A percentile compares a stretch with the other conserved stretches of the same genome.
These are phyloP conservation scores for Tetropium fuscum DNA, from an alignment of 2,888 invertebrate genomes.

Conservation along the genomic window DNA sequence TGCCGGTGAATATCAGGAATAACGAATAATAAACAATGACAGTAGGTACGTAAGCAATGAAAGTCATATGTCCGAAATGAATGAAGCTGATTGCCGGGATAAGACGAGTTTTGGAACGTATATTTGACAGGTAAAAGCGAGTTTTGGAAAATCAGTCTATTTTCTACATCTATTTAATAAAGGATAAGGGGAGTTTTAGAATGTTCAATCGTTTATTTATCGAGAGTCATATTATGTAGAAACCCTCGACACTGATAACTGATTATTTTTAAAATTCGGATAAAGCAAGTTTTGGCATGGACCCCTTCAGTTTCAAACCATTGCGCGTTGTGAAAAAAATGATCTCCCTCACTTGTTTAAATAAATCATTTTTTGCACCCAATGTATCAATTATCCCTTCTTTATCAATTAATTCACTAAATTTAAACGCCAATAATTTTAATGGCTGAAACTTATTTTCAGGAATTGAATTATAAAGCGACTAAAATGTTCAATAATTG, in stretches of 20 bases:
- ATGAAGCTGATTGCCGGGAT: neutral
- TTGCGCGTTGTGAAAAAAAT: no score
- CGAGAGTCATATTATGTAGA: neutral
- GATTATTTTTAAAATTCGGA: neutral
- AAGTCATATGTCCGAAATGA: neutral
- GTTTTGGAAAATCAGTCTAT: neutral
- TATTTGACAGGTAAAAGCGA: neutral
- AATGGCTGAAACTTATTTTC: constrained; percentile 34
- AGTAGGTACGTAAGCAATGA: no score
- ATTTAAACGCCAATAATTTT: constrained; percentile 35
- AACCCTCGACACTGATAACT: neutral
- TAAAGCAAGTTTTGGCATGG: neutral
- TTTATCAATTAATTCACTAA: constrained; percentile 30
- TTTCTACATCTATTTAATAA: neutral
- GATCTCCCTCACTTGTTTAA: no score
- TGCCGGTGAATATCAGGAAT: neutral
- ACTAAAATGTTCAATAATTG: constrained; percentile 43
- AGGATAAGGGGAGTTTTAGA: neutral
- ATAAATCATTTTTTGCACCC: no score
- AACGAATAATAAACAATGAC: neutral
- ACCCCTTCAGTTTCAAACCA: neutral
- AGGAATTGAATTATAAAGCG: constrained; percentile 42
- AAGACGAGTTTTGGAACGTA: neutral
- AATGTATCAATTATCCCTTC: no score
- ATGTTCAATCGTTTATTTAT: neutral